phyloP scores from a whole-genome alignment of 2,888 invertebrate species.

The Syritta pipiens region DNA sequence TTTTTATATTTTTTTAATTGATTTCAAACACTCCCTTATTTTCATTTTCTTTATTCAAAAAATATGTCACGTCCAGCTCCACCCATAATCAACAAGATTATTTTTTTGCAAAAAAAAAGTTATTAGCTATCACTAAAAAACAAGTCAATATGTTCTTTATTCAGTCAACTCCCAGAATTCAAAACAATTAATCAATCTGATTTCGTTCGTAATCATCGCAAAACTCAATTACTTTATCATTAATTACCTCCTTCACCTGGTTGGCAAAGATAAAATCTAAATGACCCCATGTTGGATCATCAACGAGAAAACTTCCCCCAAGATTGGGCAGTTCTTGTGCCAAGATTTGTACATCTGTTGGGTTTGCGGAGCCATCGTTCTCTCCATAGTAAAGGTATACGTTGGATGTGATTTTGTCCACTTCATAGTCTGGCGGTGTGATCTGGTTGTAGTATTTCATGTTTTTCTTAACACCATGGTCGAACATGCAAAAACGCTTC shows the following conservation, averaged over 20 bases:
- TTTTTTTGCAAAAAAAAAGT: too few relatives aligned
- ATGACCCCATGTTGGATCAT: conserved; percentile 39
- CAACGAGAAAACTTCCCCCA: conserved; percentile 7
- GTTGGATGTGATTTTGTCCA: conserved; percentile 71
- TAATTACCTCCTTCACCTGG: conserved; percentile 47
- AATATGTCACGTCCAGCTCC: too few relatives aligned
- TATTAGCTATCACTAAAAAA: too few relatives aligned
- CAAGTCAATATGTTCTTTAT: too few relatives aligned
- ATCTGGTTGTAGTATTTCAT: conserved; percentile 68
- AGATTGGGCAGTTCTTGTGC: conserved; percentile 61
- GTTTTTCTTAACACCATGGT: conserved; percentile 72
- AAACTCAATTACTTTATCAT: conserved; percentile 50
- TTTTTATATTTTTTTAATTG: too few relatives aligned
- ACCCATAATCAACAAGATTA: too few relatives aligned
- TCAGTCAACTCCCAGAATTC: too few relatives aligned
- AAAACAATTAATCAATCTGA: background rate
- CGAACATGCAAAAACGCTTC: conserved; percentile 73
- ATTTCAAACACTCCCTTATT: too few relatives aligned
- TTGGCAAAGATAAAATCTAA: conserved; percentile 50
- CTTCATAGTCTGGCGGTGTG: conserved; percentile 73
- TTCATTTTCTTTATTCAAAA: too few relatives aligned
- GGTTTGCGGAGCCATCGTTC: conserved; percentile 72
- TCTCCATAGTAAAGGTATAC: conserved; percentile 73
- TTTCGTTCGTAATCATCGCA: conserved; percentile 70
- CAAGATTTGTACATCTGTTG: conserved; percentile 71